These are phyloP conservation scores for Sympetrum striolatum DNA, from an alignment of 2,888 invertebrate species.

Conservation along the genomic window DNA sequence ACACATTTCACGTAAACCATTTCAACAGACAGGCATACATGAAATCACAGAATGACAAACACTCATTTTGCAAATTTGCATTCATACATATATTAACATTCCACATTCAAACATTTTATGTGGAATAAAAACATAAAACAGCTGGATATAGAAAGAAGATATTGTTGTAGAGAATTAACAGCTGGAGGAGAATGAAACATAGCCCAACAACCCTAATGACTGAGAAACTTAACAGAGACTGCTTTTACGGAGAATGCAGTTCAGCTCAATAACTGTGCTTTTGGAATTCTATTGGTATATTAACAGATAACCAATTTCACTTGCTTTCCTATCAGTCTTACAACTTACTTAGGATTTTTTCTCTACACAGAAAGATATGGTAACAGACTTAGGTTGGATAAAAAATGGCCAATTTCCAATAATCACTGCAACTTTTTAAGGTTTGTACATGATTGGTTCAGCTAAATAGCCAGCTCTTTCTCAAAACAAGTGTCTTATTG, in stretches of 20 bases:
- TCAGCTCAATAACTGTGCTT: neutral
- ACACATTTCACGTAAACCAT: slow-evolving; percentile 39
- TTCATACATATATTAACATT: slow-evolving; percentile 42
- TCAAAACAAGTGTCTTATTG: slow-evolving; percentile 41
- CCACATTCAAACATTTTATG: slow-evolving; percentile 38
- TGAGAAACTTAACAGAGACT: slow-evolving; percentile 8
- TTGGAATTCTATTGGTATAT: neutral
- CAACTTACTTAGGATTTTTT: slow-evolving; percentile 22
- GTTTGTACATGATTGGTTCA: slow-evolving; percentile 43
- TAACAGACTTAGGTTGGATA: slow-evolving; percentile 10
- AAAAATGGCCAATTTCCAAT: slow-evolving; percentile 37
- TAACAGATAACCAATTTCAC: slow-evolving; percentile 12
- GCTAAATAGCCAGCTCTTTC: slow-evolving; percentile 37
- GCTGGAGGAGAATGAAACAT: slow-evolving; percentile 20
- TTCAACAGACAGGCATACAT: slow-evolving; percentile 44
- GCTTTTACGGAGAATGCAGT: slow-evolving; percentile 15
- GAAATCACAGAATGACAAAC: slow-evolving; percentile 42
- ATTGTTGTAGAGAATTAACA: slow-evolving; percentile 7
- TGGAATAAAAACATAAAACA: slow-evolving; percentile 27
- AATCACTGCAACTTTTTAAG: slow-evolving; percentile 42
- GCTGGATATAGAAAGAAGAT: slow-evolving; percentile 14
- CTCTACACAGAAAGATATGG: slow-evolving; percentile 38
- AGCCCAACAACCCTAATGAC: slow-evolving; percentile 26
- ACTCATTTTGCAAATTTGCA: slow-evolving; percentile 35
- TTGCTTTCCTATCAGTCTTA: slow-evolving; percentile 24